Evolutionary conservation across 2,113 vertebrate species (phyloP).

Genomic region (Promerops cafer): DNA sequence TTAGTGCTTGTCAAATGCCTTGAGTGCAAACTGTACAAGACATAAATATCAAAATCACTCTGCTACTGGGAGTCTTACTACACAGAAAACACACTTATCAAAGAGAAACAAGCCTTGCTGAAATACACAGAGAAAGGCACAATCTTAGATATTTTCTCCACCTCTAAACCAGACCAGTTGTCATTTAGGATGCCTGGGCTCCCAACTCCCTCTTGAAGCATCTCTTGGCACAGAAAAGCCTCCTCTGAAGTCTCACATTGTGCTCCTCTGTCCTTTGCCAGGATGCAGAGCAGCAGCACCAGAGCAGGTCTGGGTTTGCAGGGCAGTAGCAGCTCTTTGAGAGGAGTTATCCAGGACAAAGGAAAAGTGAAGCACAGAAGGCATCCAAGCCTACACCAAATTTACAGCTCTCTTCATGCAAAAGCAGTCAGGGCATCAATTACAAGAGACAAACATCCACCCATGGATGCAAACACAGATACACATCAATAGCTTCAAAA

Average conservation of each 20-base stretch:
- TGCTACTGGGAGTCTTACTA: slow-evolving; percentile 6
- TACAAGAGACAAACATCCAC: neutral
- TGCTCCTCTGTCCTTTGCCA: neutral
- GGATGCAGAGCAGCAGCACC: neutral
- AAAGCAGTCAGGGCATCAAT: neutral
- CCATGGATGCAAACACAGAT: neutral
- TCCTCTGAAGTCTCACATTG: neutral
- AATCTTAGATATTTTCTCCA: neutral
- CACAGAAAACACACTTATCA: neutral
- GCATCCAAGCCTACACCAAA: neutral
- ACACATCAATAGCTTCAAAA: neutral
- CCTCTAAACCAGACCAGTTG: neutral
- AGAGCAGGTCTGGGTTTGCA: neutral
- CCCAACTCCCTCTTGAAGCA: neutral
- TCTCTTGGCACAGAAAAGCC: neutral
- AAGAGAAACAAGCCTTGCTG: slow-evolving; percentile 1
- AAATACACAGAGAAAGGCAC: neutral
- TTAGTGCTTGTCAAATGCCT: slow-evolving; percentile 3
- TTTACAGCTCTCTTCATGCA: neutral
- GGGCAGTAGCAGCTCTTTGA: neutral
- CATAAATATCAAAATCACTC: slow-evolving; percentile 28
- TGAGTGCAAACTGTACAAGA: slow-evolving; percentile 24
- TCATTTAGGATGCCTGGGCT: neutral
- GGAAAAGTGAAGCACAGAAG: neutral
- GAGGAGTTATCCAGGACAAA: neutral